Percentiles rank a stretch among this genome's conserved stretches.
Conservation (phyloP, 2,888 invertebrate genomes). For the Drosophila fungiperda region DNA sequence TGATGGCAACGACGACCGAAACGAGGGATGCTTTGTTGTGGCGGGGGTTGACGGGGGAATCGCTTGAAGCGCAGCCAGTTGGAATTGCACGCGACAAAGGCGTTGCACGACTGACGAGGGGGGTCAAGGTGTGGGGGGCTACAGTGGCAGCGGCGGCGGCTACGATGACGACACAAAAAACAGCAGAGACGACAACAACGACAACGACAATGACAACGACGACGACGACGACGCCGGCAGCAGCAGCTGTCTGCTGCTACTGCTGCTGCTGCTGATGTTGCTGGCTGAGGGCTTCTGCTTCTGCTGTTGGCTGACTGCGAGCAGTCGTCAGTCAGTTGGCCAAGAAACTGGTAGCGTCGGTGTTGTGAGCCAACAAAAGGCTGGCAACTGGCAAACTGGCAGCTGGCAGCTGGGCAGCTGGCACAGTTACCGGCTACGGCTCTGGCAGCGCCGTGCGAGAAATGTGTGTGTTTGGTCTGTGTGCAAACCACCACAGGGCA, state of each 20-base stretch:
- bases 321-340: conserved; percentile 84
- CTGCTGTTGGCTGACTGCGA: conserved; percentile 79
- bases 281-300: conserved; percentile 76
- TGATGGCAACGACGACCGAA: conserved; percentile 29
- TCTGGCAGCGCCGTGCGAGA: conserved; percentile 26
- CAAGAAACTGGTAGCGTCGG: conserved; percentile 83
- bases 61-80: conserved; percentile 84
- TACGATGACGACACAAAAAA: conserved; percentile 73
- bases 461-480: conserved; percentile 27
- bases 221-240: conserved; percentile 46
- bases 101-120: conserved; percentile 22
- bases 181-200: conserved; percentile 33
- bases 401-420: conserved; percentile 67
- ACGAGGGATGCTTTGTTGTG: conserved; percentile 35
- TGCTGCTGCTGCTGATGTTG: conserved; percentile 57
- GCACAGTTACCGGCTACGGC: conserved; percentile 69
- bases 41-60: conserved; percentile 38
- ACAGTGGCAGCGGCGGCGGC: conserved; percentile 29
- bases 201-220: conserved; percentile 19
- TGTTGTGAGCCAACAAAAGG: conserved; percentile 80
- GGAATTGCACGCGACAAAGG: conserved; percentile 67
- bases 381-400: conserved; percentile 68
- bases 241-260: conserved; percentile 26
- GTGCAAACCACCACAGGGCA: conserved; percentile 51
- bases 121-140: neutral